Percentiles rank a stretch among this genome's conserved stretches.
Evolutionary conservation across 1,140 invertebrate genomes (phyloP).

Genomic region (Euura saliciscinereae): DNA sequence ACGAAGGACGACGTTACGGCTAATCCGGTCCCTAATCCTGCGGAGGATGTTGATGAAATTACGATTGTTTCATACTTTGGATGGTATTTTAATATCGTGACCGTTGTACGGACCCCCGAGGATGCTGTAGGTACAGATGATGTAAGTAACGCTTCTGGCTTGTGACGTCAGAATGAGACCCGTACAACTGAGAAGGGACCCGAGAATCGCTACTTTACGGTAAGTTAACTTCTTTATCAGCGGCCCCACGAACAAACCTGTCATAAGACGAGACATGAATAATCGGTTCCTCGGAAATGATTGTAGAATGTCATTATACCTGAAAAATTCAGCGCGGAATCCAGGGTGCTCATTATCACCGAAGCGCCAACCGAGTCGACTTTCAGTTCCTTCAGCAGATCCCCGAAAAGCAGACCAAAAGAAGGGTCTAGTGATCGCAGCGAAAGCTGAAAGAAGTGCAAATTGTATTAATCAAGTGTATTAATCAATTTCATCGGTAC

Average conservation of each 20-base stretch:
- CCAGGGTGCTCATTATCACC: conserved; percentile 74
- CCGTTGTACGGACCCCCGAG: conserved; percentile 67
- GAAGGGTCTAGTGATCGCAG: conserved; percentile 78
- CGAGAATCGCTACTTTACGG: conserved; percentile 73
- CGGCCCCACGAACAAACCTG: conserved; percentile 74
- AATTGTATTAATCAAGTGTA: too few species aligned
- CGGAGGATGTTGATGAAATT: conserved; percentile 32
- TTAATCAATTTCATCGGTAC: too few species aligned
- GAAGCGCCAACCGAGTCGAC: conserved; percentile 75
- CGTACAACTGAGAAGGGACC: conserved; percentile 67
- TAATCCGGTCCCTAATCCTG: conserved; percentile 74
- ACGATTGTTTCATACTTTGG: conserved; percentile 10
- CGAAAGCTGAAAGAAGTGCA: conserved; percentile 65
- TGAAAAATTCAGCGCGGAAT: conserved; percentile 78
- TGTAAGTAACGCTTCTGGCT: conserved; percentile 73
- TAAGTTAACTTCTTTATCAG: conserved; percentile 76
- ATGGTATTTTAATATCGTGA: not conserved
- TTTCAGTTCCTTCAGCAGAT: conserved; percentile 68
- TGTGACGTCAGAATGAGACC: conserved; percentile 71
- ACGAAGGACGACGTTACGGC: conserved; percentile 75
- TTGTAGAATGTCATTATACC: conserved; percentile 32
- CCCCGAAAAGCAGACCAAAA: conserved; percentile 77
- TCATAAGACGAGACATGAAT: not conserved
- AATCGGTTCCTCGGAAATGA: not conserved
- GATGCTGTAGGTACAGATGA: conserved; percentile 76